Evolutionary conservation across 1,140 invertebrate genomes (phyloP).

Genomic region (Drosophila carrolli): DNA sequence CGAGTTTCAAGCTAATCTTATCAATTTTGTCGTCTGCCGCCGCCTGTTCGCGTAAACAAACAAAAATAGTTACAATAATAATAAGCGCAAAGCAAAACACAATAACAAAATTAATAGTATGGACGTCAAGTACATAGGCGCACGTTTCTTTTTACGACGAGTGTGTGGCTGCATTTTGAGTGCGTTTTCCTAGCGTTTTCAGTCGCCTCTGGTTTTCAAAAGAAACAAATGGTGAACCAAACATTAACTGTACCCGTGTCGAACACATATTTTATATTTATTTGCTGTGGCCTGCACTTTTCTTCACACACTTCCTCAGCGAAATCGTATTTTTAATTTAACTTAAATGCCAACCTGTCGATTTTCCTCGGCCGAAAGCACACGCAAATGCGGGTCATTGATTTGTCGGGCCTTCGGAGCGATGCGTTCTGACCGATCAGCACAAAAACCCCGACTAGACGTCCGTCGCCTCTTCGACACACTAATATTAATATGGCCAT

Average conservation of each 20-base stretch:
- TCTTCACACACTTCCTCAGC: slow-evolving; percentile 11
- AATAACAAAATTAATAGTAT: slow-evolving; percentile 41
- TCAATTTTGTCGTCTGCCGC: slow-evolving; percentile 56
- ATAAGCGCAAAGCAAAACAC: slow-evolving; percentile 41
- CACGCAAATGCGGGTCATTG: slow-evolving; percentile 72
- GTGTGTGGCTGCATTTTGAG: slow-evolving; percentile 30
- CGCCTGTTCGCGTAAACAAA: slow-evolving; percentile 64
- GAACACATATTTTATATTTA: slow-evolving; percentile 27
- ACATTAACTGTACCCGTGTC: slow-evolving; percentile 17
- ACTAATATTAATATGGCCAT: slow-evolving; percentile 2
- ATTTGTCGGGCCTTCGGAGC: slow-evolving; percentile 37
- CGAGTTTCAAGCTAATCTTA: slow-evolving; percentile 48
- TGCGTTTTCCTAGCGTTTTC: slow-evolving; percentile 11
- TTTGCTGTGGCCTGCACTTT: slow-evolving; percentile 36
- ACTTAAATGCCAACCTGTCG: slow-evolving; percentile 68
- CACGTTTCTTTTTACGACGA: slow-evolving; percentile 40
- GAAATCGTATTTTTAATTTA: slow-evolving; percentile 53
- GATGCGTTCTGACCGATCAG: slow-evolving; percentile 44
- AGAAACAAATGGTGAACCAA: background rate
- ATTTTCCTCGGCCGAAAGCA: slow-evolving; percentile 23
- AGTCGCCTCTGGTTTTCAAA: slow-evolving; percentile 13
- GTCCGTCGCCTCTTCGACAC: slow-evolving; percentile 29
- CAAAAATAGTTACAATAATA: slow-evolving; percentile 69
- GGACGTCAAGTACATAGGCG: slow-evolving; percentile 2
- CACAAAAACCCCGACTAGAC: slow-evolving; percentile 39